Evolutionary conservation across 64 coral and sea anemone species (phyloP).

Genomic region (Actinia tenebrosa): DNA sequence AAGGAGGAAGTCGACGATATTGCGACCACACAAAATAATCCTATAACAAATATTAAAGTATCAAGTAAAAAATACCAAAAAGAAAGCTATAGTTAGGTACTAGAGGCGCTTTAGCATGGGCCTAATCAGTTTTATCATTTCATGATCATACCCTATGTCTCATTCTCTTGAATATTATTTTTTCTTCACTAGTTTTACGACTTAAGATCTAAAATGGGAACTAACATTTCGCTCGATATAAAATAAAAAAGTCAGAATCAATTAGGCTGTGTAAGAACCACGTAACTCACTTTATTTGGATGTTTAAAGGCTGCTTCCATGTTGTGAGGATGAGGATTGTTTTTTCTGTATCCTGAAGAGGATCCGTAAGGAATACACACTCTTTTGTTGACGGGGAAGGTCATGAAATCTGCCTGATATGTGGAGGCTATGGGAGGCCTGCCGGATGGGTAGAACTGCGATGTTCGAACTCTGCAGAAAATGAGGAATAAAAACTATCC

Average conservation of each 20-base stretch:
- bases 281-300: conserved; percentile 46
- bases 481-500: too few relatives aligned
- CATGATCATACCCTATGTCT: too few relatives aligned
- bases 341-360: conserved; percentile 62
- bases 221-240: too few relatives aligned
- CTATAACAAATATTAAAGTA: background rate
- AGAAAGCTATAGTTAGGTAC: too few relatives aligned
- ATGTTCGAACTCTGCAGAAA: conserved; percentile 47
- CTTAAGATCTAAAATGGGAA: too few relatives aligned
- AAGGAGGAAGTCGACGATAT: conserved; percentile 62
- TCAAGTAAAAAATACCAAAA: background rate
- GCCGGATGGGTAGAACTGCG: conserved; percentile 61
- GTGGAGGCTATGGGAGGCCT: conserved; percentile 57
- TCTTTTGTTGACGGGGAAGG: conserved; percentile 2
- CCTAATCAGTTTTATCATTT: too few relatives aligned
- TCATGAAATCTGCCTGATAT: conserved; percentile 58
- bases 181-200: too few relatives aligned
- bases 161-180: too few relatives aligned
- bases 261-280: background rate
- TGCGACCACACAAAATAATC: conserved; percentile 81
- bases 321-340: conserved; percentile 88
- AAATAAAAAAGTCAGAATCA: too few relatives aligned
- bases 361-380: conserved; percentile 56
- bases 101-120: too few relatives aligned
- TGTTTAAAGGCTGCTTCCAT: conserved; percentile 67